These are phyloP conservation scores for Pangasius mekongensis DNA, from an alignment of 2,797 vertebrate genomes.

Conservation along the genomic window DNA sequence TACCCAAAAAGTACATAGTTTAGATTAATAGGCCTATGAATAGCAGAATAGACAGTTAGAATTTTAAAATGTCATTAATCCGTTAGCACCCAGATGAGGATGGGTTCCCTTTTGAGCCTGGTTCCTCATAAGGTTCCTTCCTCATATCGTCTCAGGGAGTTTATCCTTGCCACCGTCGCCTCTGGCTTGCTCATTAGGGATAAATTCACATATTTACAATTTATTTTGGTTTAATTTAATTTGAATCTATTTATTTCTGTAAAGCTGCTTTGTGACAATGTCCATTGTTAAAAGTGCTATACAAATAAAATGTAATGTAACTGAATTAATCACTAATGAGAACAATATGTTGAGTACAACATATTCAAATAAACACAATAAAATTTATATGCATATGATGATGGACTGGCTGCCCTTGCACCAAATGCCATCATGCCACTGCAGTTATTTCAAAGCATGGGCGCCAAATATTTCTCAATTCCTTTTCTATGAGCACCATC, in stretches of 20 bases:
- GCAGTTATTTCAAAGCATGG: background rate
- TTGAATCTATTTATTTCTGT: too few relatives aligned
- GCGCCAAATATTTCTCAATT: background rate
- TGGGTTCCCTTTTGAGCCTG: too few relatives aligned
- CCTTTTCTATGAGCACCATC: constrained; percentile 47
- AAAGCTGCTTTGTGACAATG: too few relatives aligned
- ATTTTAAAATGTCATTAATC: background rate
- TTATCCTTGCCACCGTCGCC: too few relatives aligned
- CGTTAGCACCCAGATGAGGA: too few relatives aligned
- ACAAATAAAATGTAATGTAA: too few relatives aligned
- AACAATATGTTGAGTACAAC: background rate
- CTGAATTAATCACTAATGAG: background rate
- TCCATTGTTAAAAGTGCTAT: too few relatives aligned
- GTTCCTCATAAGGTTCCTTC: too few relatives aligned
- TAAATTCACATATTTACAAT: too few relatives aligned
- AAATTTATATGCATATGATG: background rate
- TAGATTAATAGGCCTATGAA: background rate
- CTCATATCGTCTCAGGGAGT: too few relatives aligned
- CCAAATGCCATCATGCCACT: background rate
- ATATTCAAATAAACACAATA: background rate
- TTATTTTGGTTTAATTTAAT: too few relatives aligned
- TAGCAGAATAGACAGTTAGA: background rate
- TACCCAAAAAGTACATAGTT: background rate
- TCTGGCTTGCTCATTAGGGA: too few relatives aligned
- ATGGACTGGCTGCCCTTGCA: background rate